A percentile compares a stretch with the other conserved stretches of the same genome.
phyloP scores from a whole-genome alignment of 2,113 vertebrate genomes.

The Albula goreensis region DNA sequence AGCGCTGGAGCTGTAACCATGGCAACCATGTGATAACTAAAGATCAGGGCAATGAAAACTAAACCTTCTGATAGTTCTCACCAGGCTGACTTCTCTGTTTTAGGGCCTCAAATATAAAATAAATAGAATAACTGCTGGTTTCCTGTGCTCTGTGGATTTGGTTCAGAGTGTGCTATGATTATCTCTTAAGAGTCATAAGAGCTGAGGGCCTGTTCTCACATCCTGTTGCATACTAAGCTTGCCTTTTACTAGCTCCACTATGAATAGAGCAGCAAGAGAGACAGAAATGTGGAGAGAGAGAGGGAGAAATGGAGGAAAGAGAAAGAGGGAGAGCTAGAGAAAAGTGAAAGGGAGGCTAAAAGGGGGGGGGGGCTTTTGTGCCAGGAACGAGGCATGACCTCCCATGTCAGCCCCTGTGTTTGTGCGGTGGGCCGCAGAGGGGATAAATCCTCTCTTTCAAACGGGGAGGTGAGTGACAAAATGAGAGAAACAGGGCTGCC shows the following conservation, averaged over 20 bases:
- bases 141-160: too few relatives aligned
- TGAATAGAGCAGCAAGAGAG: too few relatives aligned
- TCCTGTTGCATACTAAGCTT: too few relatives aligned
- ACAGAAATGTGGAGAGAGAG: not conserved
- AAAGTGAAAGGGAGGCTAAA: slow-evolving; percentile 7
- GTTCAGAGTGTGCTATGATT: too few relatives aligned
- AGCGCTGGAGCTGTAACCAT: not conserved
- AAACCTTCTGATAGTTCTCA: not conserved
- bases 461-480: slow-evolving; percentile 1
- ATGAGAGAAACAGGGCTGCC: not conserved
- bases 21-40: not conserved
- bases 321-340: not conserved
- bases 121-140: too few relatives aligned
- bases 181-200: too few relatives aligned
- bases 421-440: slow-evolving; percentile 43
- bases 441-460: slow-evolving; percentile 40
- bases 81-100: not conserved
- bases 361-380: slow-evolving; percentile 21
- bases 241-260: too few relatives aligned
- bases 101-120: too few relatives aligned
- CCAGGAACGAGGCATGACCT: slow-evolving; percentile 49
- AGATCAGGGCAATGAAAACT: not conserved
- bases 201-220: too few relatives aligned
- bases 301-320: not conserved
- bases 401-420: slow-evolving; percentile 49